Conservation (phyloP, 2,888 invertebrate species). For the Meteorus colon region DNA sequence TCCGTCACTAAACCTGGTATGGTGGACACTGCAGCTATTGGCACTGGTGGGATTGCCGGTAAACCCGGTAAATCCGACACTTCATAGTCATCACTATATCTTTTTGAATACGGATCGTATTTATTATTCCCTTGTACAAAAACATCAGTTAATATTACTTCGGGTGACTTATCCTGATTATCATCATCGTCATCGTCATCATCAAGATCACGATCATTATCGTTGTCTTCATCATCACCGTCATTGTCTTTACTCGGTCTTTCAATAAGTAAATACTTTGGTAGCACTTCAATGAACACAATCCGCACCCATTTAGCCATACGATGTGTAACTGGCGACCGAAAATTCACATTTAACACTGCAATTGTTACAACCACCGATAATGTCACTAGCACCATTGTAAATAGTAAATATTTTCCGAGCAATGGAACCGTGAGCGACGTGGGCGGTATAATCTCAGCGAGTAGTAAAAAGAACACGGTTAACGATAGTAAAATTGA, state of each 20-base stretch:
- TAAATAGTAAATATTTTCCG: slow-evolving; percentile 94
- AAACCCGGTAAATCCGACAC: slow-evolving; percentile 73
- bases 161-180: slow-evolving; percentile 75
- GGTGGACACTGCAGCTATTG: slow-evolving; percentile 47
- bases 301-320: slow-evolving; percentile 94
- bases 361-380: slow-evolving; percentile 95
- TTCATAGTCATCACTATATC: slow-evolving; percentile 83
- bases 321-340: slow-evolving; percentile 93
- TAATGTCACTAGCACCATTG: slow-evolving; percentile 94
- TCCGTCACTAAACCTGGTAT: slow-evolving; percentile 45
- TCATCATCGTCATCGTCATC: slow-evolving; percentile 72
- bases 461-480: slow-evolving; percentile 94
- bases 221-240: slow-evolving; percentile 77
- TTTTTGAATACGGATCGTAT: slow-evolving; percentile 77
- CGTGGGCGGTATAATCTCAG: slow-evolving; percentile 96
- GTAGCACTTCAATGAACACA: slow-evolving; percentile 89
- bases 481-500: slow-evolving; percentile 94
- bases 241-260: slow-evolving; percentile 87
- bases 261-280: slow-evolving; percentile 90
- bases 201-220: slow-evolving; percentile 54
- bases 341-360: slow-evolving; percentile 94
- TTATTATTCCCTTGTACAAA: slow-evolving; percentile 82
- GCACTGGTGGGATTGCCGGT: slow-evolving; percentile 46
- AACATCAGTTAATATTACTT: slow-evolving; percentile 85
- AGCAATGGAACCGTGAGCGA: slow-evolving; percentile 92